Percentiles rank a stretch among this genome's conserved stretches.
phyloP scores from a whole-genome alignment of 2,888 invertebrate genomes.

The Lampropteryx suffumata region DNA sequence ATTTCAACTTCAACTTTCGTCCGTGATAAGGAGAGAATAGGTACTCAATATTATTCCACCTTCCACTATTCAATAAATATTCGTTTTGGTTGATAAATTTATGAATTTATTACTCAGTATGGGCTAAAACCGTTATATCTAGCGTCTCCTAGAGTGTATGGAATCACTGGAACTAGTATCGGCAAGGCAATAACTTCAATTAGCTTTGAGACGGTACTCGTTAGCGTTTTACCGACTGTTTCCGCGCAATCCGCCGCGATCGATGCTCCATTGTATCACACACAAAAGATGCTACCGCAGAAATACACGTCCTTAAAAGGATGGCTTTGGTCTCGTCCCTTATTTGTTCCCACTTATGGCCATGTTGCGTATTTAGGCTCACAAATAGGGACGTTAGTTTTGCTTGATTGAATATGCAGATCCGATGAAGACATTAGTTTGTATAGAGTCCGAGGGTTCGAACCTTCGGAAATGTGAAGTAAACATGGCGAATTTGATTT shows the following conservation, averaged over 20 bases:
- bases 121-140: constrained; percentile 23
- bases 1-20: too few relatives aligned
- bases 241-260: constrained; percentile 66
- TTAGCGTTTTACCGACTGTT: constrained; percentile 65
- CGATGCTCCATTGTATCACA: constrained; percentile 73
- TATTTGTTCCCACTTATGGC: constrained; percentile 67
- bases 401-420: constrained; percentile 28
- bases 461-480: constrained; percentile 8
- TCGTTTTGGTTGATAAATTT: too few relatives aligned
- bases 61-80: constrained; percentile 13
- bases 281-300: constrained; percentile 72
- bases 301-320: constrained; percentile 68
- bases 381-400: constrained; percentile 32
- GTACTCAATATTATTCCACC: too few relatives aligned
- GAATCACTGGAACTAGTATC: constrained; percentile 23
- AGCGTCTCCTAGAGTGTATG: constrained; percentile 19
- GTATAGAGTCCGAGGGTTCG: constrained; percentile 1
- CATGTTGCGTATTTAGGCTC: constrained; percentile 36
- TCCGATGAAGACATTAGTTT: constrained; percentile 26
- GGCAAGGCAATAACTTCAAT: constrained; percentile 67
- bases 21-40: too few relatives aligned
- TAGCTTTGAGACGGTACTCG: constrained; percentile 61
- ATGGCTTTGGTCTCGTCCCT: constrained; percentile 54
- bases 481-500: constrained; percentile 10
- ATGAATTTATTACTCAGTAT: constrained; percentile 20